These are phyloP conservation scores for Gallinago nigripennis DNA, from an alignment of 2,797 vertebrate species.

Conservation along the genomic window DNA sequence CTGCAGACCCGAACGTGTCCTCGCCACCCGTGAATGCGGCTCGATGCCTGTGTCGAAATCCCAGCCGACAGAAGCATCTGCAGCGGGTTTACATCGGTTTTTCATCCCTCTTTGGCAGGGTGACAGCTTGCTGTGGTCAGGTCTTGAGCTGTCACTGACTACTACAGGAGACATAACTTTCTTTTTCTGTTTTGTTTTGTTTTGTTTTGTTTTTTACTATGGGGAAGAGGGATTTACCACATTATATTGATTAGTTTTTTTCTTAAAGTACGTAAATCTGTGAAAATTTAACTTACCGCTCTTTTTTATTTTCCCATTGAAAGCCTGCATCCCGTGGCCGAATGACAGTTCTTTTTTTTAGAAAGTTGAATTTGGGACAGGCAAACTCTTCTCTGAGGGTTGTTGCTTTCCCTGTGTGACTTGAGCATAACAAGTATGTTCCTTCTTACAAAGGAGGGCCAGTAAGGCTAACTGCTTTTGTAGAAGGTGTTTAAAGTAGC, in stretches of 20 bases:
- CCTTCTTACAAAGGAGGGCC: not conserved
- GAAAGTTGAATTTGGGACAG: not conserved
- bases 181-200: too few species aligned
- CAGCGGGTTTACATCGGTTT: not conserved
- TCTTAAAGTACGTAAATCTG: not conserved
- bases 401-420: not conserved
- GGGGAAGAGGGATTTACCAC: not conserved
- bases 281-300: not conserved
- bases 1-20: not conserved
- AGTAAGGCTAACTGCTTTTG: not conserved
- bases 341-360: not conserved
- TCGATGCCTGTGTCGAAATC: not conserved
- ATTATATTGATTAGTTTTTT: not conserved
- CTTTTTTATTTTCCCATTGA: not conserved
- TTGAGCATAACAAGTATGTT: not conserved
- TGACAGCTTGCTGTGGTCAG: not conserved
- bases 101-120: not conserved
- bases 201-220: too few species aligned
- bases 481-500: not conserved
- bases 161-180: accelerated
- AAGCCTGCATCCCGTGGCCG: not conserved
- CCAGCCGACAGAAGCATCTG: not conserved
- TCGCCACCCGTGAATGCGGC: not conserved
- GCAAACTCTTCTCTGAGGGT: not conserved
- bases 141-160: not conserved